Evolutionary conservation across 1,140 invertebrate genomes (phyloP).

Genomic region (Drosophila sp.): DNA sequence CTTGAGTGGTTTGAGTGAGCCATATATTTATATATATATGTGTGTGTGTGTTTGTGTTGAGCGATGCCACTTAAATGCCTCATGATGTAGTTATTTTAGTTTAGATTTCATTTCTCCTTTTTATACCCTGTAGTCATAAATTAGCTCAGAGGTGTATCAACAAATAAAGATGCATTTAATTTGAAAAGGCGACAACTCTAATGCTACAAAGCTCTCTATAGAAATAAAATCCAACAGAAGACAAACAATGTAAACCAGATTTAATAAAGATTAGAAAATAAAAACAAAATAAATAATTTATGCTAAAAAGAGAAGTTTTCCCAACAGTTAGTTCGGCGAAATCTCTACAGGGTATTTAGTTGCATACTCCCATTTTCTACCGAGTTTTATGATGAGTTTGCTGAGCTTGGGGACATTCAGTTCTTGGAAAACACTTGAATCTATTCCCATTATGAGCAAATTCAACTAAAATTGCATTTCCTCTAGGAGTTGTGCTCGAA

Average conservation of each 20-base stretch:
- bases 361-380: neutral
- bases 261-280: too few species aligned
- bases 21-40: neutral
- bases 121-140: conserved; percentile 12
- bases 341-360: neutral
- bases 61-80: conserved; percentile 72
- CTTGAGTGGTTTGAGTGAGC: conserved; percentile 9
- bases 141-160: neutral
- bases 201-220: neutral
- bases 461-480: conserved; percentile 8
- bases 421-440: neutral
- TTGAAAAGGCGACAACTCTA: neutral
- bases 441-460: conserved; percentile 15
- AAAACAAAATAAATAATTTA: too few species aligned
- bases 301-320: neutral
- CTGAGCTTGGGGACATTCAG: conserved; percentile 8
- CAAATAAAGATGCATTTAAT: neutral
- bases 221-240: too few species aligned
- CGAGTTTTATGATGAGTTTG: conserved; percentile 2
- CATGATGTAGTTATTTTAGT: conserved; percentile 68
- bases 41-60: conserved; percentile 16
- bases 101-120: conserved; percentile 53
- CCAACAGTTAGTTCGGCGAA: neutral
- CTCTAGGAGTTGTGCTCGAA: conserved; percentile 1
- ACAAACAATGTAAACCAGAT: too few species aligned